These are phyloP conservation scores for Sinohyriopsis cumingii DNA, from an alignment of 2,888 invertebrate species.

Conservation along the genomic window DNA sequence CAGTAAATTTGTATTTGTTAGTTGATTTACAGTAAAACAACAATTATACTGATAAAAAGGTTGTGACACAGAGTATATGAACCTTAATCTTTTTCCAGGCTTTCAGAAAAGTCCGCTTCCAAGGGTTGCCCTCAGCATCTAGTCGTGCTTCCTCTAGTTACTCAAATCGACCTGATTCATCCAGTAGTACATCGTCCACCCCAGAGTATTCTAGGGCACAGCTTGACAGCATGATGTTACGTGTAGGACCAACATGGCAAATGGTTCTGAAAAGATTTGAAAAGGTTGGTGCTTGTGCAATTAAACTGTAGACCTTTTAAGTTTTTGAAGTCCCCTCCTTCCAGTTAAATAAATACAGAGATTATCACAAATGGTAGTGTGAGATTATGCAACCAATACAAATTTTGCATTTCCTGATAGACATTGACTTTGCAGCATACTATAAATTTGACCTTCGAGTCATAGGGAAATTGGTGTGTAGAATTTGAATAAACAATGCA, in stretches of 20 bases:
- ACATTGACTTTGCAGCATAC: no score
- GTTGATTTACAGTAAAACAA: no score
- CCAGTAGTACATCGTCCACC: constrained; percentile 20
- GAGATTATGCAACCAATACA: no score
- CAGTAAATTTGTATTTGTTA: no score
- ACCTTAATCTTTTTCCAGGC: constrained; percentile 42
- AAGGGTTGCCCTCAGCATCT: constrained; percentile 58
- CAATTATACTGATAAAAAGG: not conserved
- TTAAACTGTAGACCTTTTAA: not conserved
- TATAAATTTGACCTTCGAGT: no score
- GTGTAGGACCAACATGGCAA: constrained; percentile 53
- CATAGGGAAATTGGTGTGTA: no score
- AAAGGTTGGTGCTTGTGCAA: constrained; percentile 33
- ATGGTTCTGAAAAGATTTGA: constrained; percentile 48
- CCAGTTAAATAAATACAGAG: no score
- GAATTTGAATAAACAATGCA: no score
- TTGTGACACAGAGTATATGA: not conserved
- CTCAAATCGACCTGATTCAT: constrained; percentile 36
- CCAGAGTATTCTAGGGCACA: constrained; percentile 34
- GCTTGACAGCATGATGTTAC: constrained; percentile 37
- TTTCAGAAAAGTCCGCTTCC: constrained; percentile 62
- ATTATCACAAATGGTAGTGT: no score
- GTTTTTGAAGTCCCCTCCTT: no score
- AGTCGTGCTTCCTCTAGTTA: constrained; percentile 47
- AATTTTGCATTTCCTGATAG: no score